Conservation (phyloP, 2,113 vertebrate species). For the Cynopterus brachyotis region DNA sequence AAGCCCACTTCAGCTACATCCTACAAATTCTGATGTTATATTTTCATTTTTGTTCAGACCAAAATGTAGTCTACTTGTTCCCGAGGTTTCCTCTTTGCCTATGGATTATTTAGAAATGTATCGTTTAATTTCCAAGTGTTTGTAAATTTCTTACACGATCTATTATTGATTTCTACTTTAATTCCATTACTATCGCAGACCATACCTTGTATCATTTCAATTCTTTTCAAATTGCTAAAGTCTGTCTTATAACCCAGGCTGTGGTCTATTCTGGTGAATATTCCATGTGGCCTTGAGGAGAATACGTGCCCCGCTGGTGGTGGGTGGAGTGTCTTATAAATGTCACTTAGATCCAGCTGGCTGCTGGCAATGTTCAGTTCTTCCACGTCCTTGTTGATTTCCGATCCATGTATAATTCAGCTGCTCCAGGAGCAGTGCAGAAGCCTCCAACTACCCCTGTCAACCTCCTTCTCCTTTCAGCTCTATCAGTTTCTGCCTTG, state of each 20-base stretch:
- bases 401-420: rapidly evolving
- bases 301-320: not conserved
- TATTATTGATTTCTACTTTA: not conserved
- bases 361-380: not conserved
- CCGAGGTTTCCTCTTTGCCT: not conserved
- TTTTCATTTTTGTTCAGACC: not conserved
- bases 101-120: not conserved
- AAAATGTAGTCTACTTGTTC: not conserved
- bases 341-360: not conserved
- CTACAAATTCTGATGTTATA: too few species aligned
- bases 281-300: not conserved
- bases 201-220: not conserved
- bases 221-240: not conserved
- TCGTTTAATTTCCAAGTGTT: not conserved
- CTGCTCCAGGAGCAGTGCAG: too few species aligned
- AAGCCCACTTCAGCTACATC: not conserved
- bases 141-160: not conserved
- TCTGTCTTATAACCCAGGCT: not conserved
- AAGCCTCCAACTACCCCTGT: not conserved
- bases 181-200: not conserved
- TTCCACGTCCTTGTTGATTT: too few species aligned
- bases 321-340: not conserved
- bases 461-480: not conserved
- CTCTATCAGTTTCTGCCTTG: not conserved
- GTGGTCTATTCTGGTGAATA: not conserved